phyloP scores from a whole-genome alignment of 1,140 invertebrate genomes.

The Drosophila ogumai region DNA sequence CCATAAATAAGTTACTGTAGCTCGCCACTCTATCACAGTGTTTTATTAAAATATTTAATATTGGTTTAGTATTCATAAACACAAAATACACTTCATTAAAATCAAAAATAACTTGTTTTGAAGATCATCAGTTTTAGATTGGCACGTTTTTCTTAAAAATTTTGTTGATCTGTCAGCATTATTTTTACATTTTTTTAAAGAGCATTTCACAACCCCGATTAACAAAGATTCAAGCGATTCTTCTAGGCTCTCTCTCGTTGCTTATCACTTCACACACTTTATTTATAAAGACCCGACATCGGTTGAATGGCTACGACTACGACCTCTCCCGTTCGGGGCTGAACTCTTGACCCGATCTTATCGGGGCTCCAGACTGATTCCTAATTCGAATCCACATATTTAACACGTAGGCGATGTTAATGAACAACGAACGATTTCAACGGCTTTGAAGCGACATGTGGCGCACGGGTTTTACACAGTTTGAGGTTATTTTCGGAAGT shows the following conservation, averaged over 20 bases:
- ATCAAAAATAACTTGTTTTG: not conserved
- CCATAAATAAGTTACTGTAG: slow-evolving; percentile 1
- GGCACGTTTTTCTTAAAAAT: not conserved
- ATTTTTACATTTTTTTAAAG: not conserved
- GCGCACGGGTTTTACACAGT: slow-evolving; percentile 31
- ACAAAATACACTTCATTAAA: not conserved
- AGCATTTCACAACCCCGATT: slow-evolving; percentile 9
- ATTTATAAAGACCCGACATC: slow-evolving; percentile 40
- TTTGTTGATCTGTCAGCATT: slow-evolving; percentile 2
- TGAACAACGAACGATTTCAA: slow-evolving; percentile 26
- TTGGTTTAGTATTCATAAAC: not conserved
- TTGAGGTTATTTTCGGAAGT: slow-evolving; percentile 56
- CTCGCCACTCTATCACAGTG: not conserved
- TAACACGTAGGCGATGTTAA: slow-evolving; percentile 41
- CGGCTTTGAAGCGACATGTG: slow-evolving; percentile 35
- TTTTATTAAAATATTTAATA: not conserved
- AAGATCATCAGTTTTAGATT: not conserved
- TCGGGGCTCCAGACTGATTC: slow-evolving; percentile 40
- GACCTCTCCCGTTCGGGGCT: not conserved
- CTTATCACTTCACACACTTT: slow-evolving; percentile 57
- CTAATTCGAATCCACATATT: slow-evolving; percentile 7
- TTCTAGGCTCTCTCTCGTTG: not conserved
- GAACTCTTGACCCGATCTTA: slow-evolving; percentile 72
- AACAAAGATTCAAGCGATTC: slow-evolving; percentile 10
- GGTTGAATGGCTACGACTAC: slow-evolving; percentile 28